Evolutionary conservation across 1,140 invertebrate species (phyloP).

Genomic region (Drosophila lowei): DNA sequence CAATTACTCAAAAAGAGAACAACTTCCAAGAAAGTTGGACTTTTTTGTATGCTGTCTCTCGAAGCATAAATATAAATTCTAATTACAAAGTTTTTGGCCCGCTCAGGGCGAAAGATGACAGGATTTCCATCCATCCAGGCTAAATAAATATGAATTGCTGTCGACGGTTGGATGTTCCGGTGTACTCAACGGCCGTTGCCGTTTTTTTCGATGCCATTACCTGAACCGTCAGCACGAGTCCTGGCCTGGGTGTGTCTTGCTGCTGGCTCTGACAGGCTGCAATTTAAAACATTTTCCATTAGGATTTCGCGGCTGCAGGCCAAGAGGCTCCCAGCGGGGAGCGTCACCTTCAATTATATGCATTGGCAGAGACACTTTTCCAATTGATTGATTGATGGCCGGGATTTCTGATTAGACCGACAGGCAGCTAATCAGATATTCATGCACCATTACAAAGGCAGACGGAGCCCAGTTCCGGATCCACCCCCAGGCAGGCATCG

Average conservation of each 20-base stretch:
- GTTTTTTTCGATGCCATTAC: no score
- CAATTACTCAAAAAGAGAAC: constrained; percentile 18
- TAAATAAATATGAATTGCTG: constrained; percentile 40
- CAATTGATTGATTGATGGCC: constrained; percentile 72
- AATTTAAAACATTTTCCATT: constrained; percentile 23
- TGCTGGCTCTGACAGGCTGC: constrained; percentile 14
- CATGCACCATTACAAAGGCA: constrained; percentile 62
- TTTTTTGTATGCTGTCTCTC: neutral
- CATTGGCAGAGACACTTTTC: constrained; percentile 44
- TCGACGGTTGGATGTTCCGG: no score
- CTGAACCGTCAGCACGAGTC: no score
- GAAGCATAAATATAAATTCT: constrained; percentile 44
- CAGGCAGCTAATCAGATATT: constrained; percentile 71
- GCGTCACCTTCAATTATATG: constrained; percentile 50
- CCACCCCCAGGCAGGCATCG: constrained; percentile 13
- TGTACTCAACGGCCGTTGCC: no score
- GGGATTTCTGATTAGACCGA: constrained; percentile 56
- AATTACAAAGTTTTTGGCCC: constrained; percentile 41
- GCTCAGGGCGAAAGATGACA: no score
- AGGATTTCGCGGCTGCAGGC: neutral
- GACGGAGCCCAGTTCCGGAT: constrained; percentile 31
- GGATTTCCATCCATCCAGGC: neutral
- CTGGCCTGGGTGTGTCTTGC: constrained; percentile 3
- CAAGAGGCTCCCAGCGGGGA: neutral
- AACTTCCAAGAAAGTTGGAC: constrained; percentile 10